A percentile compares a stretch with the other conserved stretches of the same genome.
phyloP scores from a whole-genome alignment of 1,140 invertebrate genomes.

The Drosophila rufa region DNA sequence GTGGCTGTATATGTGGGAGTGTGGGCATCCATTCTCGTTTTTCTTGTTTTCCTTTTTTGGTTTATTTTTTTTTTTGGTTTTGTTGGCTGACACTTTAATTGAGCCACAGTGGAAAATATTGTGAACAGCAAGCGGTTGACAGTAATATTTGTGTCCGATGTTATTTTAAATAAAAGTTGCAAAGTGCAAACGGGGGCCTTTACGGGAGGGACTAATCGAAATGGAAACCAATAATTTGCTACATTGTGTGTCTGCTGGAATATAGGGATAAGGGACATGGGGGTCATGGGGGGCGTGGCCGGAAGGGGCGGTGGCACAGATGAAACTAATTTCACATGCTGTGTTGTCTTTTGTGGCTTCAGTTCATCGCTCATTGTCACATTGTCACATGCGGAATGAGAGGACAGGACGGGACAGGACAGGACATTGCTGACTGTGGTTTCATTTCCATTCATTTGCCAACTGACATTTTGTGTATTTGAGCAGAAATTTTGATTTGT shows the following conservation, averaged over 20 bases:
- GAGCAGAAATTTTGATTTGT: constrained; percentile 81
- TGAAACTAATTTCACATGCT: constrained; percentile 77
- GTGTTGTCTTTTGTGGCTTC: constrained; percentile 77
- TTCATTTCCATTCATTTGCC: constrained; percentile 74
- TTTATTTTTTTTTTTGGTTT: constrained; percentile 20
- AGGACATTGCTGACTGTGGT: constrained; percentile 56
- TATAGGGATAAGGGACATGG: neutral
- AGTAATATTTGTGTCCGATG: constrained; percentile 54
- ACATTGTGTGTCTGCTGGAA: constrained; percentile 16
- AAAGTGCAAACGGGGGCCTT: constrained; percentile 14
- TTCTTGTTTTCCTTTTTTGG: constrained; percentile 15
- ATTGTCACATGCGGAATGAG: constrained; percentile 55
- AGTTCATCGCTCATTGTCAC: constrained; percentile 71
- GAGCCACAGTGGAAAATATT: constrained; percentile 59
- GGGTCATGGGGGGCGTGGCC: constrained; percentile 9
- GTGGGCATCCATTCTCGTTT: constrained; percentile 8
- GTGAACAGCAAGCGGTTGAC: constrained; percentile 43
- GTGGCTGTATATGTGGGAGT: neutral
- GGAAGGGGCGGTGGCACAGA: constrained; percentile 9
- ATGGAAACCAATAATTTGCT: constrained; percentile 62
- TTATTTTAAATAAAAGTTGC: constrained; percentile 57
- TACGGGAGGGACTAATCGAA: constrained; percentile 23
- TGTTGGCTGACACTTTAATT: constrained; percentile 69
- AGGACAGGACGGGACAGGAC: constrained; percentile 20
- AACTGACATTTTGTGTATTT: constrained; percentile 72